A percentile compares a stretch with the other conserved stretches of the same genome.
Evolutionary conservation across 2,797 vertebrate genomes (phyloP).

Genomic region (Sebastes trivittatus): DNA sequence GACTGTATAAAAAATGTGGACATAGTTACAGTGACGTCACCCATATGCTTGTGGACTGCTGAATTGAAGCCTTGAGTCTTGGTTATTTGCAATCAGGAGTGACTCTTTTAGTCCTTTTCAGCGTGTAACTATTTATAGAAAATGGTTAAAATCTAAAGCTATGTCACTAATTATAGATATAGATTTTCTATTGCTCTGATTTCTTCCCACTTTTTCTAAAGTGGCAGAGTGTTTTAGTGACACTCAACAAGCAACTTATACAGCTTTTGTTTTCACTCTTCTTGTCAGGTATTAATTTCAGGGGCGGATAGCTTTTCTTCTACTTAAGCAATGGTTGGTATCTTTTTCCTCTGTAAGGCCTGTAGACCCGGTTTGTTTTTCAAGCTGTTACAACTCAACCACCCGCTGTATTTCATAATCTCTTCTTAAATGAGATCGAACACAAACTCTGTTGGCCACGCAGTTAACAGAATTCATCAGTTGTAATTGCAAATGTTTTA

Average conservation of each 20-base stretch:
- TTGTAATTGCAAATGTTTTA: constrained; percentile 56
- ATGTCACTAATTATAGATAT: not conserved
- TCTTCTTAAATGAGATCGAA: constrained; percentile 58
- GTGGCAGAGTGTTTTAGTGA: constrained; percentile 7
- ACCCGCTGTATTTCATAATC: constrained; percentile 66
- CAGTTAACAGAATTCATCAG: constrained; percentile 58
- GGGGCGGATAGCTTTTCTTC: constrained; percentile 52
- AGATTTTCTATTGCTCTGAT: not conserved
- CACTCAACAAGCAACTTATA: constrained; percentile 11
- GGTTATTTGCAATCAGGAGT: not conserved
- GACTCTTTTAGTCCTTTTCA: not conserved
- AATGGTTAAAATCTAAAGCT: not conserved
- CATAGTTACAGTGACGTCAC: not conserved
- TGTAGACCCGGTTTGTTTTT: constrained; percentile 60
- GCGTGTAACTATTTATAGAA: not conserved
- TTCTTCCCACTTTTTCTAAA: not conserved
- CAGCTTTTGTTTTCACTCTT: constrained; percentile 21
- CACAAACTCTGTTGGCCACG: constrained; percentile 35
- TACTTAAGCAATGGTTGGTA: constrained; percentile 31
- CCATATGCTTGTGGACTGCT: not conserved
- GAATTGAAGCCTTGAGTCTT: not conserved
- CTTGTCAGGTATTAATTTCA: constrained; percentile 56
- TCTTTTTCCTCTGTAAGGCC: constrained; percentile 30
- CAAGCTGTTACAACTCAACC: constrained; percentile 64
- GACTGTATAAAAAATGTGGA: not conserved